Percentiles rank a stretch among this genome's conserved stretches.
Evolutionary conservation across 2,888 invertebrate species (phyloP).

Genomic region (Eupithecia subfuscata): DNA sequence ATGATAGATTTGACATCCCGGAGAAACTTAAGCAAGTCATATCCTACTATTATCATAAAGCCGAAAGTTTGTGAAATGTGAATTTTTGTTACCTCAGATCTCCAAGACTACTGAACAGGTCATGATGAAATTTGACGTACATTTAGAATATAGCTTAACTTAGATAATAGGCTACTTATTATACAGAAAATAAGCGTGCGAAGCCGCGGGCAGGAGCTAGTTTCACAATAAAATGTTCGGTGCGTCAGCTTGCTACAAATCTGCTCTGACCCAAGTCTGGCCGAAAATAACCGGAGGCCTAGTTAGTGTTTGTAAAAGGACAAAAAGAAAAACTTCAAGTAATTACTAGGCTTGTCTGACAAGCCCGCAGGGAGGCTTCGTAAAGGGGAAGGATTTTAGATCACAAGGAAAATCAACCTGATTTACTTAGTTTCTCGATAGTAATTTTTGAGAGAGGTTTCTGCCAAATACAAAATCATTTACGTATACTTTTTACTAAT

Average conservation of each 20-base stretch:
- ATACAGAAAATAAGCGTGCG: no score
- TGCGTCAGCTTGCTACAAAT: not conserved
- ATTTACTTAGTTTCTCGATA: not conserved
- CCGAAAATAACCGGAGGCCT: not conserved
- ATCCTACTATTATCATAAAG: no score
- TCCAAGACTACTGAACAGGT: no score
- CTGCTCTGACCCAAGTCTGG: not conserved
- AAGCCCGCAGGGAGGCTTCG: not conserved
- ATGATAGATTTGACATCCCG: not conserved
- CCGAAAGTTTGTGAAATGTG: no score
- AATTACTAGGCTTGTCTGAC: not conserved
- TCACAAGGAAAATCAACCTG: not conserved
- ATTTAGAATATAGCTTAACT: no score
- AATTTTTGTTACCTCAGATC: no score
- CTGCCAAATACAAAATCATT: not conserved
- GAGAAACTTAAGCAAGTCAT: not conserved
- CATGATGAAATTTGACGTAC: no score
- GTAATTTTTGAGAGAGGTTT: not conserved
- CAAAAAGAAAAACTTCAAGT: not conserved
- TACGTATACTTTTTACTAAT: not conserved
- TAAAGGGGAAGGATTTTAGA: not conserved
- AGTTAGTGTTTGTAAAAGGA: not conserved
- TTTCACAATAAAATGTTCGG: not conserved
- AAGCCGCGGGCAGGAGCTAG: no score
- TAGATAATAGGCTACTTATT: no score